Percentiles rank a stretch among this genome's conserved stretches.
Conservation (phyloP, 2,888 invertebrate species). For the Drosophila kuntzei region DNA sequence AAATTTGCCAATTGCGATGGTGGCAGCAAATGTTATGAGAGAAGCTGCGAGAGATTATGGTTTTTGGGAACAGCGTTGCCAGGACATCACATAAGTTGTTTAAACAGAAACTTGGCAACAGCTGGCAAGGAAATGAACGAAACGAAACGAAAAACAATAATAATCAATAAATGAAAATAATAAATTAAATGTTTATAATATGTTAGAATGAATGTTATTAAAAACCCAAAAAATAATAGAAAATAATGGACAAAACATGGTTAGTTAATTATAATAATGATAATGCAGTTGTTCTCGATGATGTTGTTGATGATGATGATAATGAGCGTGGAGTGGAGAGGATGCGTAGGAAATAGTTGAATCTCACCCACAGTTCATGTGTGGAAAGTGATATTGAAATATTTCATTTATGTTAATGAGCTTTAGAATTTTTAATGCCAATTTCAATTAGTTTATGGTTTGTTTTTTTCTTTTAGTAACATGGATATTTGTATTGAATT, state of each 20-base stretch:
- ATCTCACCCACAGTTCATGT: constrained; percentile 28
- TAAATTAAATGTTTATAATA: not conserved
- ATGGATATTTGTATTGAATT: constrained; percentile 12
- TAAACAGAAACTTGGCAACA: constrained; percentile 24
- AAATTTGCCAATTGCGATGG: not conserved
- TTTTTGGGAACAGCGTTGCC: constrained; percentile 47
- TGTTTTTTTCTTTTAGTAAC: constrained; percentile 10
- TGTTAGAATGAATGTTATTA: not conserved
- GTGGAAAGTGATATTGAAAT: constrained; percentile 50
- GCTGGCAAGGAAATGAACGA: constrained; percentile 23
- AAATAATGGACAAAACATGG: not conserved
- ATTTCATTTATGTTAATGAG: constrained; percentile 57
- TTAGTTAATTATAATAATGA: constrained; percentile 16
- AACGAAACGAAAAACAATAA: constrained; percentile 11
- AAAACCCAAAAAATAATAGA: constrained; percentile 1
- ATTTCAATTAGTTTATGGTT: constrained; percentile 41
- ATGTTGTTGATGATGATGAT: constrained; percentile 21
- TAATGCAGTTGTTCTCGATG: constrained; percentile 5
- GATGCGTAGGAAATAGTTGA: constrained; percentile 62
- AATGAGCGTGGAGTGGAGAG: constrained; percentile 66
- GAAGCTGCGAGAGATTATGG: constrained; percentile 45
- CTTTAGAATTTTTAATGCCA: constrained; percentile 51
- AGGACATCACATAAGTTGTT: constrained; percentile 22
- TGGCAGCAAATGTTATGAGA: constrained; percentile 30
- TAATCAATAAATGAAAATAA: constrained; percentile 7